These are phyloP conservation scores for Listronotus oregonensis DNA, from an alignment of 1,140 invertebrate genomes.

Conservation along the genomic window DNA sequence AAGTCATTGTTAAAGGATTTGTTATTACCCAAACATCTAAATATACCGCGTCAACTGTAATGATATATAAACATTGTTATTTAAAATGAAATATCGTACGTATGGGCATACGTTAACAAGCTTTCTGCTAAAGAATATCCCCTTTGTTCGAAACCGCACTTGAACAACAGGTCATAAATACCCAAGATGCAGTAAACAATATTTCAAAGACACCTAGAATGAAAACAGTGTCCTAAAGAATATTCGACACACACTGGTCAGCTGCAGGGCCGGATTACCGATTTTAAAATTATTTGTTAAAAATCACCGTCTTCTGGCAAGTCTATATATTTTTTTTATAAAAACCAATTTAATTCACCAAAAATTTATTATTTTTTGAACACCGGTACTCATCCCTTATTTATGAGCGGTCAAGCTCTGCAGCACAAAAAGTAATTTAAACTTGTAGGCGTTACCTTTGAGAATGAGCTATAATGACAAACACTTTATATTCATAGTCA, in stretches of 20 bases:
- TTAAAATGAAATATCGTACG: conserved; percentile 53
- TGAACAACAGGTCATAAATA: conserved; percentile 54
- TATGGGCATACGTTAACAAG: conserved; percentile 53
- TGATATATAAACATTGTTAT: conserved; percentile 55
- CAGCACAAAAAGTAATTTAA: too few species aligned
- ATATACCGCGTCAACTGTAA: conserved; percentile 48
- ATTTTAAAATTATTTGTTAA: not conserved
- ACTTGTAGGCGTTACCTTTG: too few species aligned
- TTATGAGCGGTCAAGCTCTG: too few species aligned
- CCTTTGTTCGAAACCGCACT: conserved; percentile 54
- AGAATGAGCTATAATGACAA: too few species aligned
- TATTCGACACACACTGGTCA: conserved; percentile 44
- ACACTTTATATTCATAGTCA: too few species aligned
- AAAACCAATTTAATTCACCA: not conserved
- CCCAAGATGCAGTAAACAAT: conserved; percentile 51
- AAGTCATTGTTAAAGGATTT: conserved; percentile 40
- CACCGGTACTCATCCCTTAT: too few species aligned
- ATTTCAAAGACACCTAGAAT: conserved; percentile 52
- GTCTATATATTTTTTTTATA: too few species aligned
- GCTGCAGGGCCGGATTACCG: conserved; percentile 37
- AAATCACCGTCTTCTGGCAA: conserved; percentile 28
- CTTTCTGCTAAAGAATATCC: conserved; percentile 51
- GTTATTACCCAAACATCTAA: conserved; percentile 49
- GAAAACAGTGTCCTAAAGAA: conserved; percentile 53
- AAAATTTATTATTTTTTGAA: too few species aligned